phyloP scores from a whole-genome alignment of 2,888 invertebrate species.

The Podotricha telesiphe region DNA sequence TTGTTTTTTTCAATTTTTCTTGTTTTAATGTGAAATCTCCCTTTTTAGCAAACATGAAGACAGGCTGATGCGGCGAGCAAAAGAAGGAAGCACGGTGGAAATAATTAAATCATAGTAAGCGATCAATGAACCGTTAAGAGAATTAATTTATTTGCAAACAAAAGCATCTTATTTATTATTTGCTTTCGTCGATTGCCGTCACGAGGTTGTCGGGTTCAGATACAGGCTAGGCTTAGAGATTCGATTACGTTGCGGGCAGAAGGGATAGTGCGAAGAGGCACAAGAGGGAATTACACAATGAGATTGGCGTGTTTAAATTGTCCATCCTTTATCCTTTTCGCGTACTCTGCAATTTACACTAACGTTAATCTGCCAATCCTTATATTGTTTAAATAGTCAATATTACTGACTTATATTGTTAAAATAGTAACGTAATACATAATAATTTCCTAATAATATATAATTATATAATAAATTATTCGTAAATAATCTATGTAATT shows the following conservation, averaged over 20 bases:
- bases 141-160: slow-evolving; percentile 50
- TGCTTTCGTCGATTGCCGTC: slow-evolving; percentile 24
- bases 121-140: neutral
- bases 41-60: neutral
- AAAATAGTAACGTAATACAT: neutral
- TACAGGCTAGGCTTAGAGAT: slow-evolving; percentile 29
- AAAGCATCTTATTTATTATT: slow-evolving; percentile 48
- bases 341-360: slow-evolving; percentile 32
- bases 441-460: no score
- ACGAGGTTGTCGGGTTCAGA: slow-evolving; percentile 27
- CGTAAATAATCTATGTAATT: neutral
- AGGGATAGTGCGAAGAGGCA: slow-evolving; percentile 35
- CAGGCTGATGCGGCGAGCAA: neutral
- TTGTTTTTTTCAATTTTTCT: neutral
- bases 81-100: neutral
- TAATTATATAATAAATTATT: no score
- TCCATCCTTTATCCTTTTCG: slow-evolving; percentile 31
- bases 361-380: slow-evolving; percentile 17
- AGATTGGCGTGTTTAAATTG: slow-evolving; percentile 38
- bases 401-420: neutral
- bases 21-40: neutral
- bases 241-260: slow-evolving; percentile 35
- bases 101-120: slow-evolving; percentile 45
- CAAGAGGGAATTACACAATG: slow-evolving; percentile 30
- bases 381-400: no score